phyloP scores from a whole-genome alignment of 2,888 invertebrate genomes.

The Euplexia lucipara region DNA sequence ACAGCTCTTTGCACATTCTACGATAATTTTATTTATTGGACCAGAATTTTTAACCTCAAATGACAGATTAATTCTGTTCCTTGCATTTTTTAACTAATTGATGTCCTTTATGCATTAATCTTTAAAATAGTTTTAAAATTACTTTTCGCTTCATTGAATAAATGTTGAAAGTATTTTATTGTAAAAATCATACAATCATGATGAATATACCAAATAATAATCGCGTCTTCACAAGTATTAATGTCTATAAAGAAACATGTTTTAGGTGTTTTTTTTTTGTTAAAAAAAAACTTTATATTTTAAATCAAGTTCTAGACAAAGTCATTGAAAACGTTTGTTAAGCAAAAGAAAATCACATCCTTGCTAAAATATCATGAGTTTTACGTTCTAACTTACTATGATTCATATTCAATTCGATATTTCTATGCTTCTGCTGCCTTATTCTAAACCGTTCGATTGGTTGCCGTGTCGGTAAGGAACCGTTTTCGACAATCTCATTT shows the following conservation, averaged over 20 bases:
- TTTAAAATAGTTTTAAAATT: constrained; percentile 24
- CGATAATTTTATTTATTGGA: constrained; percentile 14
- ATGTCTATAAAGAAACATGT: constrained; percentile 37
- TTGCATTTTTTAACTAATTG: constrained; percentile 44
- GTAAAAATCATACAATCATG: constrained; percentile 47
- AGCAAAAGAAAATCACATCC: constrained; percentile 9
- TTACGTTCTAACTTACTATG: constrained; percentile 28
- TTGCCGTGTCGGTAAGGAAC: too few species aligned
- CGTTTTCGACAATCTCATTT: too few species aligned
- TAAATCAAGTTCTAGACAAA: constrained; percentile 32
- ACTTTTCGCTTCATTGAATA: constrained; percentile 50
- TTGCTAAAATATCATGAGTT: constrained; percentile 26
- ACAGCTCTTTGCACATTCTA: constrained; percentile 36
- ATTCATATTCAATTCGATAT: constrained; percentile 9
- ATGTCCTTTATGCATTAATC: constrained; percentile 33
- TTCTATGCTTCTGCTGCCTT: too few species aligned
- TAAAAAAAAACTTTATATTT: constrained; percentile 36
- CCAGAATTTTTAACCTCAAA: constrained; percentile 30
- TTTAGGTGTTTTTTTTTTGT: constrained; percentile 45
- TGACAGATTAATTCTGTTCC: constrained; percentile 19
- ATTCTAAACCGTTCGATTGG: too few species aligned
- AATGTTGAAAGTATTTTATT: constrained; percentile 53
- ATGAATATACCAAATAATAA: constrained; percentile 56
- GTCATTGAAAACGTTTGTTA: constrained; percentile 26
- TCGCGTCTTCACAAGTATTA: constrained; percentile 49